phyloP scores from a whole-genome alignment of 2,113 vertebrate genomes.

The Hydrolagus affinis region DNA sequence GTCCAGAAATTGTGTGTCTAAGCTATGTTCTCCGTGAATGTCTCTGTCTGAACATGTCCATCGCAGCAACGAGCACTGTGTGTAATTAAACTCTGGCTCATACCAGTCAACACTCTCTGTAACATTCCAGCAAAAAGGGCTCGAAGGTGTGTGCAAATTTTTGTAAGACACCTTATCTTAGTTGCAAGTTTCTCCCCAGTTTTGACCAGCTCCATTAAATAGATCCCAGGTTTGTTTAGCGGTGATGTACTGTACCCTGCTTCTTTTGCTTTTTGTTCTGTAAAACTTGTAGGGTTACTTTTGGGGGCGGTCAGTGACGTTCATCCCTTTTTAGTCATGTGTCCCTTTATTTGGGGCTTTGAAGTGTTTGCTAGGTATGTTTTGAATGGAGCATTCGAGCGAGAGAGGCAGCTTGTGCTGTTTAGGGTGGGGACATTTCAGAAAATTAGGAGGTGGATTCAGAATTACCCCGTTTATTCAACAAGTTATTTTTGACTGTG shows the following conservation, averaged over 20 bases:
- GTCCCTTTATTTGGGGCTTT: not conserved
- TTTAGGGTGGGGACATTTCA: not conserved
- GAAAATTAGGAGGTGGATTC: not conserved
- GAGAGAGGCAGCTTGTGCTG: not conserved
- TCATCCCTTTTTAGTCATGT: not conserved
- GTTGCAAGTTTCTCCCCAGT: not conserved
- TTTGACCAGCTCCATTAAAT: not conserved
- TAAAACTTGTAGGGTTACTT: no score
- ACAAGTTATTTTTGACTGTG: not conserved
- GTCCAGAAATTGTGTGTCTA: not conserved
- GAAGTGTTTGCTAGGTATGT: not conserved
- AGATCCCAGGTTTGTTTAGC: not conserved
- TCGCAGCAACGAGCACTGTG: not conserved
- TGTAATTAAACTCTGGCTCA: not conserved
- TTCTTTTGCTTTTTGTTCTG: no score
- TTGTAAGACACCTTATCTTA: not conserved
- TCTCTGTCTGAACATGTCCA: not conserved
- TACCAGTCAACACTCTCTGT: not conserved
- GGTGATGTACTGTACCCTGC: no score
- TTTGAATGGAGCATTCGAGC: not conserved
- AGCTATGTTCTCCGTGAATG: not conserved
- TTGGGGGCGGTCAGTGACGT: not conserved
- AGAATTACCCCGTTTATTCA: not conserved
- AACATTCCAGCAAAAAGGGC: not conserved
- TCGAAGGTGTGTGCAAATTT: not conserved